phyloP scores from a whole-genome alignment of 2,888 invertebrate species.

The Apocheima hispidaria region DNA sequence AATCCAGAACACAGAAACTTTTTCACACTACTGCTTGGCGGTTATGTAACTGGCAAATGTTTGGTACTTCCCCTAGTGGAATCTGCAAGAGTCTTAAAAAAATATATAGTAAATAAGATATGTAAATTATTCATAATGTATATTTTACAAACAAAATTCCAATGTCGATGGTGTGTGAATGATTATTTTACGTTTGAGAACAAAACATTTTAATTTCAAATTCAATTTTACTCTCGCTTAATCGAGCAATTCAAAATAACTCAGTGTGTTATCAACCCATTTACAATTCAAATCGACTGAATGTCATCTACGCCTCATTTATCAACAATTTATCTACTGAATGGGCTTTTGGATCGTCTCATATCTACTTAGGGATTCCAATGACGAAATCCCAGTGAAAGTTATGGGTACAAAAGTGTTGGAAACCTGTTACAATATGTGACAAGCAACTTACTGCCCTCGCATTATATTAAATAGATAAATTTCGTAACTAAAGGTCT shows the following conservation, averaged over 20 bases:
- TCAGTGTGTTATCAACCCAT: constrained; percentile 30
- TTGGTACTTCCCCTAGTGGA: too few relatives aligned
- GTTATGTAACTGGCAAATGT: too few relatives aligned
- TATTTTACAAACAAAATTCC: too few relatives aligned
- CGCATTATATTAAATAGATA: constrained; percentile 32
- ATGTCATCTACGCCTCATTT: constrained; percentile 24
- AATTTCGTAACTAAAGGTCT: constrained; percentile 44
- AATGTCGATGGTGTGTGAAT: background rate
- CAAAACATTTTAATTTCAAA: constrained; percentile 12
- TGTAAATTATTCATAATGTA: too few relatives aligned
- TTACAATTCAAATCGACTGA: constrained; percentile 36
- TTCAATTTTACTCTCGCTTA: constrained; percentile 22
- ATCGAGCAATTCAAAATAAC: constrained; percentile 23
- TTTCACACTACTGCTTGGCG: too few relatives aligned
- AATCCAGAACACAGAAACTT: too few relatives aligned
- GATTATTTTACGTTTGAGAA: background rate
- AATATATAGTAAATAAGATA: too few relatives aligned
- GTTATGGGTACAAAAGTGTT: constrained; percentile 52
- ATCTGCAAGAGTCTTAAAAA: too few relatives aligned
- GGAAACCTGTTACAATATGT: constrained; percentile 46
- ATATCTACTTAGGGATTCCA: constrained; percentile 37
- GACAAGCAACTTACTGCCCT: constrained; percentile 39
- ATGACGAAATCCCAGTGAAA: constrained; percentile 56
- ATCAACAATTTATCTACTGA: constrained; percentile 36
- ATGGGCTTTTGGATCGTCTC: constrained; percentile 33